Evolutionary conservation across 2,888 invertebrate species (phyloP), one percentile per base, ranked within the genome.

Genomic region (Alsophila aescularia): DNA sequence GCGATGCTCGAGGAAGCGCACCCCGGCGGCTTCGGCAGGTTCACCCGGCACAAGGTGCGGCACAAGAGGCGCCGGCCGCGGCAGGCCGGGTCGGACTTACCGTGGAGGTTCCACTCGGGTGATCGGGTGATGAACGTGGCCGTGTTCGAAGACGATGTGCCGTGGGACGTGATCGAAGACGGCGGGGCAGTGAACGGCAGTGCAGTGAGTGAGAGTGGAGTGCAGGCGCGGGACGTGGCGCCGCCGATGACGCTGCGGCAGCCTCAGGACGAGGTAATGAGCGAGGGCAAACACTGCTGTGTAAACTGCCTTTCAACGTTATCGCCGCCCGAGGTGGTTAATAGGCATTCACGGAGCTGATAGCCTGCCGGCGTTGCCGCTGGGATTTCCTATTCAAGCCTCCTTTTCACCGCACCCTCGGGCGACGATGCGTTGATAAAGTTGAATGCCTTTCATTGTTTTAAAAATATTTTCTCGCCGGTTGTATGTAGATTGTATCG

Each of bases 41-140:
- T 85, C 66, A 87, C 89, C 29, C 77, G 89, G 54, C 91, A 91
- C 54, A 84, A 84, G 76, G 91, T 90, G 44, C 73, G 91, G 63
- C 91, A 91, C 60, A 91, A 91, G 89, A 75, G 92, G 64, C 85
- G 91, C 52, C 80, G 90, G 75, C 79, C 90, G 4, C 77, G 90
- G 65, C 84, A 87, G 67, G 81, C 77, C 62, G 83, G 83, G 27
- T 72, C 75, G 16, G 87, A 88, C 36, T 75, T 84, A 60, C 92
- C 90, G 62, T 92, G 93, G 93, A 85, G 92, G 81, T 92, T 92
- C 79, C 92, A 92, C 71, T 76, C 85, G 66, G 93, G 93, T 62
- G 83, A 89, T 68, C 81, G 83, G 75, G 71, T 89, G 78, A 78
- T 90, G 79, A 93, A 91, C 81, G 92, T 92, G 62, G 86, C 82